Base-by-base conservation (phyloP, 2,797 vertebrate species). In the Echeneis naucrates region DNA sequence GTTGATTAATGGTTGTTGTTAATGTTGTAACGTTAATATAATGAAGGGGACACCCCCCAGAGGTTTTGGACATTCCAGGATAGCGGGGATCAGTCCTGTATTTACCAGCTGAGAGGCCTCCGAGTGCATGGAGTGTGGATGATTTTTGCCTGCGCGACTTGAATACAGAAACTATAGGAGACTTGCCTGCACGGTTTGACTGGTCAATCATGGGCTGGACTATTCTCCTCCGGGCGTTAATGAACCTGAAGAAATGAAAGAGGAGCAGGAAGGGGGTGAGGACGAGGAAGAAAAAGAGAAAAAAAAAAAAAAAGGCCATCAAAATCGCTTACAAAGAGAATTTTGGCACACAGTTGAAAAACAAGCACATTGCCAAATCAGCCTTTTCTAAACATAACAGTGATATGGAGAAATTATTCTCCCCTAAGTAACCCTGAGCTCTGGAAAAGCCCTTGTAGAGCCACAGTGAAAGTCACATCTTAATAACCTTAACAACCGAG, bases 191-290 rank as follows among this genome's bases (percentile, higher is more conserved):
- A 96, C 98, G 96, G 94, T 99, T 99, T 88, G 98, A 99, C 95
- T 99, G 98, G 95, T 99, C 98, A 93, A 99, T 99, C 98, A 99
- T 99, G 85, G 98, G 98, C 89, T 99, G 98, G 83, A 99, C 98
- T 98, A 99, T 99, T 97, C 98, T 98, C 95, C 98, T 98, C 94
- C 98, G 96, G 86, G 98, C 98, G 53, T 99, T 99, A 92, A 99
- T 99, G 95, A 99, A 99, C 98, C 98, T 99, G 95, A 30, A 94
- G 92, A 17, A 75, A 73, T 35, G n/a, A 77, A 4, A 35, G 14
- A 24, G 53, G n/a, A n/a, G n/a, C n/a, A n/a, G n/a, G n/a, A n/a
- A n/a, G n/a, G n/a, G 32, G 24, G 33, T 27, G 21, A 35, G 60
- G 35, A 45, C 27, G 21, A 45, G 48, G 38, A 60, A 53, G 56